A percentile compares a stretch with the other conserved stretches of the same genome.
Conservation (phyloP, 2,797 vertebrate species). For the Scomberomorus guttatus region DNA sequence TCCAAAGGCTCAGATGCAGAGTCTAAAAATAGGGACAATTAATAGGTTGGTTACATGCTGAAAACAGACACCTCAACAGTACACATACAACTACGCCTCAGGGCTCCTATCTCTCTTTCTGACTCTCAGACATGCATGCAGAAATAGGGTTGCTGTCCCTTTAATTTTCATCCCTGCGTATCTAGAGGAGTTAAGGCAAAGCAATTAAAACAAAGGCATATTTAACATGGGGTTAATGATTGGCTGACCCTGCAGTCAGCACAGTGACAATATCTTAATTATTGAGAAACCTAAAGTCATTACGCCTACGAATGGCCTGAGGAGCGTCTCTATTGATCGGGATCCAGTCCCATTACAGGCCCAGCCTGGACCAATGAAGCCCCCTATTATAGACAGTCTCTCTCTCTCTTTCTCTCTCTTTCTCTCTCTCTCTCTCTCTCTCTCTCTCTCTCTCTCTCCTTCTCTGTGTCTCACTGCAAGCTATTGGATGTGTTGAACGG, state of each 20-base stretch:
- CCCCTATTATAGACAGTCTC: conserved; percentile 72
- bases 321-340: conserved; percentile 86
- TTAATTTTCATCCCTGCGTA: conserved; percentile 81
- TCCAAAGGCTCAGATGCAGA: conserved; percentile 30
- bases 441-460: conserved; percentile 25
- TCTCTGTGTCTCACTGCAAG: conserved; percentile 57
- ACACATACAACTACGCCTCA: conserved; percentile 45
- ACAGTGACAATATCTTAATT: conserved; percentile 89
- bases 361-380: conserved; percentile 74
- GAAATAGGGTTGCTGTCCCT: conserved; percentile 76
- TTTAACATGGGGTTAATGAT: conserved; percentile 90
- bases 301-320: conserved; percentile 86
- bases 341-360: conserved; percentile 85
- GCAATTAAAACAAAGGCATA: conserved; percentile 90
- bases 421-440: conserved; percentile 26
- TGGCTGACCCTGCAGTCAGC: conserved; percentile 88
- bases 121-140: conserved; percentile 37
- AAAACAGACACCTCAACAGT: conserved; percentile 55
- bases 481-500: conserved; percentile 75
- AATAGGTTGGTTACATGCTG: conserved; percentile 59
- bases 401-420: conserved; percentile 5
- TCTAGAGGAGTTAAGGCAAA: conserved; percentile 85
- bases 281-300: conserved; percentile 89
- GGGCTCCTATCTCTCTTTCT: conserved; percentile 55
- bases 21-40: conserved; percentile 71